Conservation (phyloP, 2,797 vertebrate genomes). For the Sebastes cheni region DNA sequence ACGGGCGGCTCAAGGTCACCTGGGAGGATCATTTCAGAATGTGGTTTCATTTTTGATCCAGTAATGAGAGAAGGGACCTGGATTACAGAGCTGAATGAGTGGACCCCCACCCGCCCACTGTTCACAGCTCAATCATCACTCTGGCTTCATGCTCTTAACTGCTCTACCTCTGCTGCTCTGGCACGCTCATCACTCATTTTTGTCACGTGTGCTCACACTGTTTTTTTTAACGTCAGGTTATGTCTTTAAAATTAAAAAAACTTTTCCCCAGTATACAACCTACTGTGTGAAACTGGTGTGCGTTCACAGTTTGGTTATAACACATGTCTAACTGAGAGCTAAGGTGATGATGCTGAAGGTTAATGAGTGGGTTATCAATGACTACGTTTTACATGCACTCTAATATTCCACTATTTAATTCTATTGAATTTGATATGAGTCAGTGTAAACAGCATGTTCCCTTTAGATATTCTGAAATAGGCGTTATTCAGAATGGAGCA, state of each 20-base stretch:
- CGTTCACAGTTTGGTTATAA: not conserved
- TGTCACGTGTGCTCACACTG: not conserved
- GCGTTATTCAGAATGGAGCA: too few relatives aligned
- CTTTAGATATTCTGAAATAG: too few relatives aligned
- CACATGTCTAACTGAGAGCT: not conserved
- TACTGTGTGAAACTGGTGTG: not conserved
- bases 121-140: slow-evolving; percentile 37
- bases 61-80: slow-evolving; percentile 72
- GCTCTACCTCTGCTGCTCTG: slow-evolving; percentile 1
- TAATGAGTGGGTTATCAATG: not conserved
- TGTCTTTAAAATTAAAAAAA: not conserved
- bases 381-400: not conserved
- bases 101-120: not conserved
- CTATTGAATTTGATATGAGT: too few relatives aligned
- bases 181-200: slow-evolving; percentile 6
- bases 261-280: not conserved
- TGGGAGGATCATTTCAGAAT: slow-evolving; percentile 59
- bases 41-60: slow-evolving; percentile 68
- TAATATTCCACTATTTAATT: too few relatives aligned
- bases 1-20: slow-evolving; percentile 67
- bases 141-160: not conserved
- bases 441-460: too few relatives aligned
- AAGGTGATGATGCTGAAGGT: not conserved
- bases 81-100: slow-evolving; percentile 50
- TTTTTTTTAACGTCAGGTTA: not conserved